Conservation (phyloP, 2,888 invertebrate species). For the Acronicta aceris region DNA sequence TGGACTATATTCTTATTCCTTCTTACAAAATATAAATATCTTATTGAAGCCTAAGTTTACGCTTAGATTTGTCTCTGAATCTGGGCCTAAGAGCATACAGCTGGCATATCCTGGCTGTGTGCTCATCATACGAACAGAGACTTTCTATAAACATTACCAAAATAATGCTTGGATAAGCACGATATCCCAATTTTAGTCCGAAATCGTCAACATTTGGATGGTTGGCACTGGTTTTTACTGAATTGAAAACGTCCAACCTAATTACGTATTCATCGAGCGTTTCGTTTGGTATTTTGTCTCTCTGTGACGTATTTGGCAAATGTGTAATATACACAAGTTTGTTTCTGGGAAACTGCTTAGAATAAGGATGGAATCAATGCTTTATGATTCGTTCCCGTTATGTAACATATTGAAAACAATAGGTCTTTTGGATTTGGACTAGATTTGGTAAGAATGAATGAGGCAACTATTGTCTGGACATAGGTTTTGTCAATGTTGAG, state of each 20-base stretch:
- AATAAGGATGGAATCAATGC: constrained; percentile 25
- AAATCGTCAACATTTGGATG: constrained; percentile 33
- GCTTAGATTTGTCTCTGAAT: too few relatives aligned
- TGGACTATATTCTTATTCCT: too few relatives aligned
- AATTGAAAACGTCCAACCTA: constrained; percentile 20
- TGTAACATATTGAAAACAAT: constrained; percentile 41
- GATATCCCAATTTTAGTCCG: constrained; percentile 9
- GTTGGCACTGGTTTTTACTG: constrained; percentile 40
- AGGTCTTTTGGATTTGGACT: constrained; percentile 18
- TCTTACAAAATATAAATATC: too few relatives aligned
- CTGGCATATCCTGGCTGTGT: too few relatives aligned
- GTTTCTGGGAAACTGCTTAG: constrained; percentile 31
- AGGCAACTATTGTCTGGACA: constrained; percentile 25
- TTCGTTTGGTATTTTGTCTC: constrained; percentile 34
- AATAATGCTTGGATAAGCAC: neutral
- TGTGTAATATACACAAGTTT: constrained; percentile 17
- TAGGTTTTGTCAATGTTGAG: constrained; percentile 10
- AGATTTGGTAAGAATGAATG: constrained; percentile 21
- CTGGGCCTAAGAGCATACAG: too few relatives aligned
- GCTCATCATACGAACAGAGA: too few relatives aligned
- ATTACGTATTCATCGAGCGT: constrained; percentile 39
- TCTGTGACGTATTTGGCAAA: constrained; percentile 47
- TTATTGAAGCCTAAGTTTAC: too few relatives aligned
- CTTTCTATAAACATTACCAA: too few relatives aligned
- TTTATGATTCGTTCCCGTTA: constrained; percentile 46